A percentile compares a stretch with the other conserved stretches of the same genome.
Conservation (phyloP, 2,113 vertebrate species). For the Muscicapa adusta region DNA sequence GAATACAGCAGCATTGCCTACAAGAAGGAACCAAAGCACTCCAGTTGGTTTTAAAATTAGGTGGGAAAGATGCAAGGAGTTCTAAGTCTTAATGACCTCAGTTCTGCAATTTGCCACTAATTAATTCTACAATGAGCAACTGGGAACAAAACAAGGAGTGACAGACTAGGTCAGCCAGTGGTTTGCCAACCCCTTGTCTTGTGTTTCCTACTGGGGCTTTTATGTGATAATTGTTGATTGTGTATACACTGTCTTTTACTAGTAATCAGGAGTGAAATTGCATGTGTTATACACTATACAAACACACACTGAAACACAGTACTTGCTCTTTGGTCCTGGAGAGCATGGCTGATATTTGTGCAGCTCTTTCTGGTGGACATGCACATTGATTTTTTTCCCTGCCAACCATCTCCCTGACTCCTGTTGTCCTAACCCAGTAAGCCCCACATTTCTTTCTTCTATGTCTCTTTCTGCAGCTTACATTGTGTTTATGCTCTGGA, state of each 20-base stretch:
- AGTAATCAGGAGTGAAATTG: background rate
- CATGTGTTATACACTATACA: background rate
- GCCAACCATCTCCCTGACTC: background rate
- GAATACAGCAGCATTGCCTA: background rate
- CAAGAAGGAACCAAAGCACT: background rate
- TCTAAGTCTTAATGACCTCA: background rate
- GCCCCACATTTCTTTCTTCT: background rate
- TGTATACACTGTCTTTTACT: background rate
- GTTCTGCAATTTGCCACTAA: slow-evolving; percentile 9
- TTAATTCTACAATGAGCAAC: background rate
- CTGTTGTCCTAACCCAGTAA: background rate
- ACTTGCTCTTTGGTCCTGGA: background rate
- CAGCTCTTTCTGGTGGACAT: background rate
- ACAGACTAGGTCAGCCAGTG: slow-evolving; percentile 8
- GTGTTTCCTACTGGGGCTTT: background rate
- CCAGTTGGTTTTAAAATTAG: slow-evolving; percentile 19
- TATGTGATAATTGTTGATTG: background rate
- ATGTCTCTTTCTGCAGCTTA: background rate
- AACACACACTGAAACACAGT: background rate
- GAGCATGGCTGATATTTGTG: background rate
- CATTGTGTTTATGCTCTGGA: background rate
- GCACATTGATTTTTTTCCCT: background rate
- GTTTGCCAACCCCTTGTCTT: slow-evolving; percentile 5
- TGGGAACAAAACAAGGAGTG: slow-evolving; percentile 9
- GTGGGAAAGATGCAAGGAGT: background rate